A percentile compares a stretch with the other conserved stretches of the same genome.
These are phyloP conservation scores for Drosophila trapezifrons DNA, from an alignment of 1,140 invertebrate species.

Conservation along the genomic window DNA sequence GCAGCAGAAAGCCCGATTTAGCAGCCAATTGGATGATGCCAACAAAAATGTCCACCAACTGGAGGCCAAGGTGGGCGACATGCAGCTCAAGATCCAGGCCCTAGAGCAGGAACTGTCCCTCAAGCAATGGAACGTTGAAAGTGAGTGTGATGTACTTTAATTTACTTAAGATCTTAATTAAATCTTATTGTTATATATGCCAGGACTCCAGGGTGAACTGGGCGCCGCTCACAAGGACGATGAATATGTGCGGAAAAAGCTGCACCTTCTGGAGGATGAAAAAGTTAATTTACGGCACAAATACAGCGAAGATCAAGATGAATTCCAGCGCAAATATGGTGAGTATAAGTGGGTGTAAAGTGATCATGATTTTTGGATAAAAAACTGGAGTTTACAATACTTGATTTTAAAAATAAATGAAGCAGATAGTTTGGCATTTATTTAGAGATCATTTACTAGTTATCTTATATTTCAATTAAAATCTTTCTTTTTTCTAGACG, in stretches of 20 bases:
- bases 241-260: conserved; percentile 85
- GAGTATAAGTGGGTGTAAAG: no score
- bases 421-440: no score
- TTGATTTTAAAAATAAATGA: no score
- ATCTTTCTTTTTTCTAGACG: conserved; percentile 54
- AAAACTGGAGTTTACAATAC: no score
- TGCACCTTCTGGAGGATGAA: conserved; percentile 86
- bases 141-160: conserved; percentile 78
- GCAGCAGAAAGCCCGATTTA: conserved; percentile 85
- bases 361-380: no score
- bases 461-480: background rate
- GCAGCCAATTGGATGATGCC: conserved; percentile 85
- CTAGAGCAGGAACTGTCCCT: conserved; percentile 85
- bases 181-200: background rate
- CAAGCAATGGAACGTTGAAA: conserved; percentile 86
- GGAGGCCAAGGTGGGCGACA: conserved; percentile 85
- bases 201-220: conserved; percentile 86
- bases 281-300: conserved; percentile 85
- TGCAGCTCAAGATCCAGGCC: conserved; percentile 85
- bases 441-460: background rate
- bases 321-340: conserved; percentile 85
- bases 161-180: background rate
- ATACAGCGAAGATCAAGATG: conserved; percentile 85
- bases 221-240: conserved; percentile 86
- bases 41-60: conserved; percentile 84